Conservation (phyloP, 2,888 invertebrate species). For the Cerceris rybyensis region DNA sequence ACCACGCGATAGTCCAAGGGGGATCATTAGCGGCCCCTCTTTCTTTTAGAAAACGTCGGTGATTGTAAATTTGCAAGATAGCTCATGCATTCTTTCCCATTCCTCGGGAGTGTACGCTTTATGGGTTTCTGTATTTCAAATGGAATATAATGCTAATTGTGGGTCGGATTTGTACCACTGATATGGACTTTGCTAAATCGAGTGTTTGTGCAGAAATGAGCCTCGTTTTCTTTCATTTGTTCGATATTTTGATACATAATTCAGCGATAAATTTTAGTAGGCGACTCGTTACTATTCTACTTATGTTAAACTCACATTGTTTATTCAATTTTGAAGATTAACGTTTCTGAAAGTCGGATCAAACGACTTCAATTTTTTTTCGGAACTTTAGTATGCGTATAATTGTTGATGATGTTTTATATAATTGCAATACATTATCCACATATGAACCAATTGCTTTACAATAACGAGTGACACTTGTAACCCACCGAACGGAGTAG, state of each 20-base stretch:
- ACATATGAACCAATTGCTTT: too few relatives aligned
- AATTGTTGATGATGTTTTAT: too few relatives aligned
- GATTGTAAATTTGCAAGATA: constrained; percentile 40
- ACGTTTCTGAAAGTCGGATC: too few relatives aligned
- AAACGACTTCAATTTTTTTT: too few relatives aligned
- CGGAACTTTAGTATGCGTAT: too few relatives aligned
- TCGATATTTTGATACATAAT: neutral
- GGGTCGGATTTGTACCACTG: neutral
- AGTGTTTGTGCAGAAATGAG: neutral
- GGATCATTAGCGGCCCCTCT: constrained; percentile 39
- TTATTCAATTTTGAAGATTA: too few relatives aligned
- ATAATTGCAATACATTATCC: too few relatives aligned
- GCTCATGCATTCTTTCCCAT: neutral
- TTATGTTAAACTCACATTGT: too few relatives aligned
- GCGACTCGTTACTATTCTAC: too few relatives aligned
- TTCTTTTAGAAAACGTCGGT: constrained; percentile 11
- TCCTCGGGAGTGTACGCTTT: constrained; percentile 1
- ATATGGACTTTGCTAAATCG: neutral
- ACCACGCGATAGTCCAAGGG: constrained; percentile 28
- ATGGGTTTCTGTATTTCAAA: constrained; percentile 5
- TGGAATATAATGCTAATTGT: constrained; percentile 32
- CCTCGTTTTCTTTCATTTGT: neutral
- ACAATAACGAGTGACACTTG: too few relatives aligned
- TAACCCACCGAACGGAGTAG: too few relatives aligned
- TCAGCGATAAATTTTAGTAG: too few relatives aligned